These are phyloP conservation scores for Anolis sagrei DNA, from an alignment of 2,113 vertebrate genomes.

Conservation along the genomic window DNA sequence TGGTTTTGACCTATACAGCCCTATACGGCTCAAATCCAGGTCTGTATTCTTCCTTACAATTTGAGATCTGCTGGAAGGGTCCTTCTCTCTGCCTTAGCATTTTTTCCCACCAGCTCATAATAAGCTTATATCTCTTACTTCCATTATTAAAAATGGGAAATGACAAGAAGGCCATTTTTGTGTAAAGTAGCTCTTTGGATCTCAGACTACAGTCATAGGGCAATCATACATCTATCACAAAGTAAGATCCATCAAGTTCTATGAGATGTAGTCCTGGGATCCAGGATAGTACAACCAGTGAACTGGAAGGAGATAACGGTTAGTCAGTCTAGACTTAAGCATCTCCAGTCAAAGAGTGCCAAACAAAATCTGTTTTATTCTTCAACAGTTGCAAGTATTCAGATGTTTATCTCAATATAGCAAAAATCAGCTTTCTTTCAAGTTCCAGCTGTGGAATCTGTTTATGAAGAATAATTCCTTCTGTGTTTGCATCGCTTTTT, in stretches of 20 bases:
- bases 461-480: not conserved
- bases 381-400: not conserved
- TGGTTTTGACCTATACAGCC: too few species aligned
- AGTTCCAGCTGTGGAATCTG: not conserved
- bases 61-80: too few species aligned
- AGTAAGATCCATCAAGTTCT: not conserved
- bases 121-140: too few species aligned
- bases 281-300: too few species aligned
- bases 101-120: not conserved
- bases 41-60: too few species aligned
- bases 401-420: not conserved
- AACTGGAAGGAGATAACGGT: not conserved
- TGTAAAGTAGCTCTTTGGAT: not conserved
- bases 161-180: not conserved
- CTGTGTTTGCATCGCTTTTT: not conserved
- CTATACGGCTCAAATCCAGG: too few species aligned
- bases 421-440: not conserved
- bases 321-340: not conserved
- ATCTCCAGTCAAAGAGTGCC: not conserved
- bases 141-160: not conserved
- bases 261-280: not conserved
- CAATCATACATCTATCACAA: not conserved
- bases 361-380: not conserved
- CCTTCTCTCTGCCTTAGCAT: not conserved
- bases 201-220: not conserved